A percentile compares a stretch with the other conserved stretches of the same genome.
These are phyloP conservation scores for Epizoanthus ramosus DNA, from an alignment of 92 coral and sea anemone species.

Conservation along the genomic window DNA sequence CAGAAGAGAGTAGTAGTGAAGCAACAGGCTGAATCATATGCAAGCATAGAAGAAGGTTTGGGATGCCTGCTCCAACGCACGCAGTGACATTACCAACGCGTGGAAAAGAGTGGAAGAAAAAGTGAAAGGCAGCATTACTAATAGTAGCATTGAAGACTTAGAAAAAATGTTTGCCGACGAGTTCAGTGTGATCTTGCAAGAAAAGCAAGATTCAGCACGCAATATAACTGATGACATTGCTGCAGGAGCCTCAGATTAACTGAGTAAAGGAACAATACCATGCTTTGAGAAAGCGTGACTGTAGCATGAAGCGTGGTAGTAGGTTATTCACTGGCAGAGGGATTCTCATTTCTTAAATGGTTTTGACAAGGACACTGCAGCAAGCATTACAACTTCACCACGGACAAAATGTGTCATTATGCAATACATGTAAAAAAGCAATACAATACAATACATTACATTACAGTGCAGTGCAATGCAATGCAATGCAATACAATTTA, in stretches of 20 bases:
- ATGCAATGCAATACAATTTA: too few species aligned
- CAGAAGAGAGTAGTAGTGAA: constrained; percentile 37
- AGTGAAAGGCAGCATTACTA: background rate
- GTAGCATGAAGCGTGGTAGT: too few species aligned
- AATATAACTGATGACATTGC: background rate
- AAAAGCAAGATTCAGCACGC: background rate
- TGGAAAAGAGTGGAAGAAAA: constrained; percentile 24
- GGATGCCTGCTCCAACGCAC: constrained; percentile 35
- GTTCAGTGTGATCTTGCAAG: background rate
- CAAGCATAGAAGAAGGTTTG: background rate
- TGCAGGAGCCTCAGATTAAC: background rate
- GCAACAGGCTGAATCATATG: background rate
- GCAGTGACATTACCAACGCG: constrained; percentile 21
- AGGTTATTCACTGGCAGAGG: too few species aligned
- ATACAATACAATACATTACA: too few species aligned
- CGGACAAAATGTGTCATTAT: too few species aligned
- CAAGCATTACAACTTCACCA: too few species aligned
- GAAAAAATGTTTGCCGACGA: constrained; percentile 20
- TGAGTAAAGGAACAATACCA: too few species aligned
- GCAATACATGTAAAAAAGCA: too few species aligned
- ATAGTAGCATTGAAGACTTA: constrained; percentile 34
- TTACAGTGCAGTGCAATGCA: too few species aligned
- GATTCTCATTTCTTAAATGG: too few species aligned
- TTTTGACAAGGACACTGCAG: too few species aligned
- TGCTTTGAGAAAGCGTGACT: too few species aligned